phyloP scores from a whole-genome alignment of 2,888 invertebrate species.

The Hypercompe scribonia region DNA sequence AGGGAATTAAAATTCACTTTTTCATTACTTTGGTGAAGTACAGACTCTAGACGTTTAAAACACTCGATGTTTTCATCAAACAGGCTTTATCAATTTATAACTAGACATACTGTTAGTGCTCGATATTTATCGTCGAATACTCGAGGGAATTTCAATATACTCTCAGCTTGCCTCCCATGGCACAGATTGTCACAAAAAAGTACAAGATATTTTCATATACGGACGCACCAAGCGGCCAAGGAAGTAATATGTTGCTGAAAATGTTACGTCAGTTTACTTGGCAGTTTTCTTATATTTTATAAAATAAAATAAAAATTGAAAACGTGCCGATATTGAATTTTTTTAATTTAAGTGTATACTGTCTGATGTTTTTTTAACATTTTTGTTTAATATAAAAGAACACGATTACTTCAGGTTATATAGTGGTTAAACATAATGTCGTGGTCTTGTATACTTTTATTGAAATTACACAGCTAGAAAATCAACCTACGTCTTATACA shows the following conservation, averaged over 20 bases:
- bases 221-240: slow-evolving; percentile 34
- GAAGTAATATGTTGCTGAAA: slow-evolving; percentile 51
- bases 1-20: background rate
- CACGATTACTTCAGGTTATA: slow-evolving; percentile 37
- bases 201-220: slow-evolving; percentile 64
- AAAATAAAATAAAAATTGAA: slow-evolving; percentile 35
- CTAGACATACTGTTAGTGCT: slow-evolving; percentile 27
- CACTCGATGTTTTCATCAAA: background rate
- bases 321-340: background rate
- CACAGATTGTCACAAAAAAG: slow-evolving; percentile 58
- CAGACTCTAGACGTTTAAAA: background rate
- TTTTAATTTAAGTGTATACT: background rate
- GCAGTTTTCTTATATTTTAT: slow-evolving; percentile 28
- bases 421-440: too few relatives aligned
- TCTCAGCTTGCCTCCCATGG: slow-evolving; percentile 30
- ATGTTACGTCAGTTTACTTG: slow-evolving; percentile 50
- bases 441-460: slow-evolving; percentile 47
- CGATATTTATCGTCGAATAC: slow-evolving; percentile 41
- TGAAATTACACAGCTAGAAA: slow-evolving; percentile 52
- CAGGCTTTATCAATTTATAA: background rate
- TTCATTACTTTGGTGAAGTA: background rate
- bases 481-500: too few relatives aligned
- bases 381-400: slow-evolving; percentile 25
- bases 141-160: slow-evolving; percentile 56
- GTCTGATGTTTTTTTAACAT: background rate